Base-by-base conservation (phyloP, 2,113 vertebrate genomes). In the Neotoma lepida region DNA sequence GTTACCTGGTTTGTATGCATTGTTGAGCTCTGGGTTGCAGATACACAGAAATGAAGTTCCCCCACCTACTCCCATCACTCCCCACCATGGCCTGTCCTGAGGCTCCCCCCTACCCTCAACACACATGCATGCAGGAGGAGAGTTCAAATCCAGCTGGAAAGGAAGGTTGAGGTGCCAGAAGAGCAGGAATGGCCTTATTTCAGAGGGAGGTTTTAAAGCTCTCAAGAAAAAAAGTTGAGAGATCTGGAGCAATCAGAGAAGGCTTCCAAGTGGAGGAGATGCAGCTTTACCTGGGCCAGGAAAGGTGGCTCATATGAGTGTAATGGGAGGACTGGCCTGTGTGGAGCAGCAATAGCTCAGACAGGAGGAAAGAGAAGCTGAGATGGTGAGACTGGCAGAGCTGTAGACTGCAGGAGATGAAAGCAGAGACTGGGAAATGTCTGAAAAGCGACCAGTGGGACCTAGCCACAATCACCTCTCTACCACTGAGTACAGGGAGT, bases 341-440 rank as follows among this genome's bases (percentile, higher is more conserved):
- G 77, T 3, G 46, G 14, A 12, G 20, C 35, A 86, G 73, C 35
- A 63, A 2, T 4, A 33, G 28, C 5, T 33, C 9, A 26, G 54
- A 22, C 7, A 58, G 28, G 71, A 64, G 44, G 41, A 64, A 63
- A 17, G 20, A 13, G 20, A 56, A 39, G 64, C 0, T 3, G 0
- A 61, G 51, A 26, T 30, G n/a, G 2, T 2, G 2, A 0, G 70
- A 26, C 1, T 2, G 28, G 54, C 7, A 18, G 0, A 2, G 39
- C 46, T 51, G 61, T 63, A 15, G 33, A 18, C 12, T 13, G 4
- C 33, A 3, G 28, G 20, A 56, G 88, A 24, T 13, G 2, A n/a
- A 39, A 44, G 35, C 10, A 6, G 66, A 18, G 35, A 17, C 44
- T 24, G 24, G 30, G 6, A 56, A 85, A 39, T 0, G 4, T 0